Conservation (phyloP, 2,797 vertebrate genomes). For the Discoglossus pictus region DNA sequence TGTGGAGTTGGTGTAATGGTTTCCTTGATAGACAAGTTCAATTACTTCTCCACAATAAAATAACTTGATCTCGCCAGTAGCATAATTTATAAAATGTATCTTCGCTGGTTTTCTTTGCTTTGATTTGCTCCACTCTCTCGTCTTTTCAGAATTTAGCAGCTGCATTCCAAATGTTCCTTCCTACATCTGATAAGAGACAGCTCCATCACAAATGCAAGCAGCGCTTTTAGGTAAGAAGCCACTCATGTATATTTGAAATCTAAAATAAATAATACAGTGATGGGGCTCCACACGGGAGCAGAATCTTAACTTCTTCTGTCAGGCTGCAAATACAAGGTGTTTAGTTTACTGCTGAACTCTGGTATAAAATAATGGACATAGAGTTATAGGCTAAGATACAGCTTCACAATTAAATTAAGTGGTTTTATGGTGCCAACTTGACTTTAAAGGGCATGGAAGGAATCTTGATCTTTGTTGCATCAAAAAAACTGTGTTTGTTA, state of each 20-base stretch:
- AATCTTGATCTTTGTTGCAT: too few species aligned
- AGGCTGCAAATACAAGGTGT: too few species aligned
- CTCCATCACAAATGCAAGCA: constrained; percentile 20
- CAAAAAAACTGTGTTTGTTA: too few species aligned
- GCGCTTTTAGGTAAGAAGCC: background rate
- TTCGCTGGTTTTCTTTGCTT: constrained; percentile 4
- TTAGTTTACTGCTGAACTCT: too few species aligned
- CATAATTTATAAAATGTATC: constrained; percentile 1
- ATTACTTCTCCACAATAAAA: background rate
- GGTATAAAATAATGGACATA: too few species aligned
- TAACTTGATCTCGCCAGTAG: background rate
- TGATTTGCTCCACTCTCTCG: constrained; percentile 5
- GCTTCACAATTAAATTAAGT: background rate
- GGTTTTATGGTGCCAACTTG: too few species aligned
- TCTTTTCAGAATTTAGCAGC: background rate
- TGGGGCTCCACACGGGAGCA: constrained; percentile 2
- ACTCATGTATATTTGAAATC: constrained; percentile 34
- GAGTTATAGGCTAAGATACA: too few species aligned
- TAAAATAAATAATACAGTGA: constrained; percentile 36
- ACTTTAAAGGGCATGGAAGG: too few species aligned
- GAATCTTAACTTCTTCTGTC: constrained; percentile 2
- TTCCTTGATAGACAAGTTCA: too few species aligned
- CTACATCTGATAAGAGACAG: constrained; percentile 13
- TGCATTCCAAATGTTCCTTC: background rate
- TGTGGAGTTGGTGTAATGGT: too few species aligned